Percentiles rank a stretch among this genome's conserved stretches.
phyloP scores from a whole-genome alignment of 2,888 invertebrate species.

The Nomada goodeniana region DNA sequence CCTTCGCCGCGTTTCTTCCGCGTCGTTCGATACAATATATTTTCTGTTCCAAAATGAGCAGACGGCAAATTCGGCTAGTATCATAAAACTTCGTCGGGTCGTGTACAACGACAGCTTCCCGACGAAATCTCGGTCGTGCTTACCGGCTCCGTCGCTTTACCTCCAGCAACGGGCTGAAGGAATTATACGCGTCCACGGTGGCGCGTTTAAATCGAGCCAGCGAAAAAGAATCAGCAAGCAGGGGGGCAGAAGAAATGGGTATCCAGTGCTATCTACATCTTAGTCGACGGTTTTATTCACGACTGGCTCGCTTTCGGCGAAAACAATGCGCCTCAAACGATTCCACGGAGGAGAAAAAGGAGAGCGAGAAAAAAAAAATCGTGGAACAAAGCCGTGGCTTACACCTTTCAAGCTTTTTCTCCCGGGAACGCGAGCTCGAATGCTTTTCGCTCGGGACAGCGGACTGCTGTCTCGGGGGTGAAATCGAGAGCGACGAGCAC shows the following conservation, averaged over 20 bases:
- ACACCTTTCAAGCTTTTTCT: conserved; percentile 41
- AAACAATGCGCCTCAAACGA: conserved; percentile 51
- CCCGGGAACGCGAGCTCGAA: not conserved
- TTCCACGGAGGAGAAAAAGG: conserved; percentile 4
- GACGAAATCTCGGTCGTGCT: conserved; percentile 1
- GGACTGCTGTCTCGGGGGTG: too few species aligned
- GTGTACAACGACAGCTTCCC: conserved; percentile 11
- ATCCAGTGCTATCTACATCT: conserved; percentile 52
- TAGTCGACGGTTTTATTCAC: conserved; percentile 49
- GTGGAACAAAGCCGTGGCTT: conserved; percentile 47
- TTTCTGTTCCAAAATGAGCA: too few species aligned
- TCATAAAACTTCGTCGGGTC: conserved; percentile 9
- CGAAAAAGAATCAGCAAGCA: conserved; percentile 20
- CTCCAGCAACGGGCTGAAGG: not conserved
- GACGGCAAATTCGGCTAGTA: too few species aligned
- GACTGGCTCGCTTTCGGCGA: conserved; percentile 50
- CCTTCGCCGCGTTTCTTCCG: too few species aligned
- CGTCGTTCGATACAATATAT: too few species aligned
- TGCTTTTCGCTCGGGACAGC: not conserved
- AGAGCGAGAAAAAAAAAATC: conserved; percentile 20
- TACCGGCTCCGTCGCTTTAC: not conserved
- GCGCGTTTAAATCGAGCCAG: conserved; percentile 27
- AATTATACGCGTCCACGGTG: conserved; percentile 30
- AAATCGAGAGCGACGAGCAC: not conserved
- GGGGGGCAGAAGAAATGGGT: conserved; percentile 31